Conservation (phyloP, 2,888 invertebrate genomes). For the Portevinia maculata region DNA sequence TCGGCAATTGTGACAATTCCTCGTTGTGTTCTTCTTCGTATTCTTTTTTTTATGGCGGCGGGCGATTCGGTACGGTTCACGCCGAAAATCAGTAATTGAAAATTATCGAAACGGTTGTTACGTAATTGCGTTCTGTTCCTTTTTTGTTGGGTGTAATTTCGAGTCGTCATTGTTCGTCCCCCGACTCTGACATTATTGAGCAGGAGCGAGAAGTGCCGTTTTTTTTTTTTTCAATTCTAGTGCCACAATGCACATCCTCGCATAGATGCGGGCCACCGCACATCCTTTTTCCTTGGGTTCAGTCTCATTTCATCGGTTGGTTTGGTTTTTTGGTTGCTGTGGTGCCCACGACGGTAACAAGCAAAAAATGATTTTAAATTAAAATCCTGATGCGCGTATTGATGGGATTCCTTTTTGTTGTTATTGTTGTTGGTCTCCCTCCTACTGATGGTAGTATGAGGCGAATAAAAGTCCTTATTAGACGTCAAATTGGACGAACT, state of each 20-base stretch:
- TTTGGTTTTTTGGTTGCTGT: constrained; percentile 74
- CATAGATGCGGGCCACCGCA: constrained; percentile 75
- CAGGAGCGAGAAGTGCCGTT: not conserved
- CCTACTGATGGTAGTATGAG: constrained; percentile 26
- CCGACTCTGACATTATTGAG: not conserved
- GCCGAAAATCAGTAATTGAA: constrained; percentile 79
- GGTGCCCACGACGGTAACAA: constrained; percentile 72
- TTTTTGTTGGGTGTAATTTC: constrained; percentile 15
- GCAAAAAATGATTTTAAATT: constrained; percentile 75
- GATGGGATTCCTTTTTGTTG: constrained; percentile 62
- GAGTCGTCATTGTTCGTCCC: constrained; percentile 54
- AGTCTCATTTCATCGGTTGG: constrained; percentile 66
- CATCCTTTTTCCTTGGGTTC: constrained; percentile 70
- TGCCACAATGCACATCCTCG: constrained; percentile 69
- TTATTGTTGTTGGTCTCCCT: constrained; percentile 40
- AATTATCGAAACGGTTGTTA: constrained; percentile 83
- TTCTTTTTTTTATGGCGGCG: constrained; percentile 46
- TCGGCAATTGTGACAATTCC: constrained; percentile 58
- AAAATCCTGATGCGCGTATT: constrained; percentile 74
- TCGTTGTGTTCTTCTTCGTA: constrained; percentile 50
- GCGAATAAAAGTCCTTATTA: constrained; percentile 66
- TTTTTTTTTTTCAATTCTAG: constrained; percentile 20
- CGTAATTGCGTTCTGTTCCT: constrained; percentile 81
- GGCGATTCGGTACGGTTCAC: constrained; percentile 72
- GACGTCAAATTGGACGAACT: constrained; percentile 14